These are phyloP conservation scores for Zalophus californianus DNA, from an alignment of 2,797 vertebrate genomes.

Conservation along the genomic window DNA sequence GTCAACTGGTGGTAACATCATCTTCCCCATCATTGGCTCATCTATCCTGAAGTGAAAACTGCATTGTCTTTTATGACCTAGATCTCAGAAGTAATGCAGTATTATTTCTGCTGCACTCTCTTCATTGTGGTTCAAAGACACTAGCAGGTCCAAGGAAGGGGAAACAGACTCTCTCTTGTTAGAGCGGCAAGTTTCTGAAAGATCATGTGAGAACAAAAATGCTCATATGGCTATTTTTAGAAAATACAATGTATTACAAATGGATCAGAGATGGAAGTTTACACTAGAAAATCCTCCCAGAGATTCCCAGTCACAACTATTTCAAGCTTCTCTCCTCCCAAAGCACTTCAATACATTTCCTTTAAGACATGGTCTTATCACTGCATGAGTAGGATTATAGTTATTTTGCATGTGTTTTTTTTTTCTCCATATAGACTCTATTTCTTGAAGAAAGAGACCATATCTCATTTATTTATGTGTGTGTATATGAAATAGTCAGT, in stretches of 20 bases:
- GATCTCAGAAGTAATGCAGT: background rate
- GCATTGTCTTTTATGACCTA: background rate
- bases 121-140: background rate
- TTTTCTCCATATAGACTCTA: background rate
- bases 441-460: background rate
- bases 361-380: background rate
- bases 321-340: background rate
- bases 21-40: background rate
- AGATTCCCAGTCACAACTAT: background rate
- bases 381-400: background rate
- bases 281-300: background rate
- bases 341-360: background rate
- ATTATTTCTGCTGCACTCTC: background rate
- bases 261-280: background rate
- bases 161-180: background rate
- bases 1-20: background rate
- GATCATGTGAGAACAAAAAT: background rate
- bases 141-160: background rate
- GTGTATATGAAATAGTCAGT: background rate
- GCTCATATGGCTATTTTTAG: background rate
- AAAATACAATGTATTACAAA: background rate
- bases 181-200: background rate
- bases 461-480: background rate
- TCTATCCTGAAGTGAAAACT: background rate
- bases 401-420: background rate